Conservation (phyloP, 2,888 invertebrate species). For the Pediacus dermestoides region DNA sequence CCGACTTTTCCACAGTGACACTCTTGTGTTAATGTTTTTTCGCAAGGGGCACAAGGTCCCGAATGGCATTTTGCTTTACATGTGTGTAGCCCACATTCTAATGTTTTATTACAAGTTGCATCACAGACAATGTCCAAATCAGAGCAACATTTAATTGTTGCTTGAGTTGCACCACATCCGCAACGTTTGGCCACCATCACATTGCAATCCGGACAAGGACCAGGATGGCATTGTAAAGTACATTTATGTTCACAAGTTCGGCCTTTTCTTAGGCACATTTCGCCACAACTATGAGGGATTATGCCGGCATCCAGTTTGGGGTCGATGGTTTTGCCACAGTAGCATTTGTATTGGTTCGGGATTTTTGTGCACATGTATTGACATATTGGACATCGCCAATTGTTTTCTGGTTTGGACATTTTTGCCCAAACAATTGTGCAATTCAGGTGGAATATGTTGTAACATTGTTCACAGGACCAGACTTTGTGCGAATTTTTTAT, state of each 20-base stretch:
- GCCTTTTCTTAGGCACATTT: conserved; percentile 68
- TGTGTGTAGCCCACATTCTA: conserved; percentile 75
- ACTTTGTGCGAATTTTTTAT: conserved; percentile 76
- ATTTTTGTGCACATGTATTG: conserved; percentile 73
- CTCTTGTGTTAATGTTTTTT: conserved; percentile 61
- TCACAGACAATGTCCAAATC: conserved; percentile 71
- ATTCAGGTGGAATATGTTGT: conserved; percentile 85
- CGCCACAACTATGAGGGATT: conserved; percentile 89
- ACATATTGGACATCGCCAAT: conserved; percentile 97
- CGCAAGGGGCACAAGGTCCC: conserved; percentile 72
- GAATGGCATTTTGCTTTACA: conserved; percentile 76
- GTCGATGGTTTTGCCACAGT: conserved; percentile 77
- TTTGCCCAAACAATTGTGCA: conserved; percentile 92
- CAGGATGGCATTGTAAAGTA: conserved; percentile 85
- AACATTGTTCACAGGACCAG: conserved; percentile 91
- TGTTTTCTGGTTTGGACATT: conserved; percentile 69
- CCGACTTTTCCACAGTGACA: conserved; percentile 69
- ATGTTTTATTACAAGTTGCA: conserved; percentile 64
- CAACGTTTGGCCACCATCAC: conserved; percentile 71
- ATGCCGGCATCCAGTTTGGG: conserved; percentile 74
- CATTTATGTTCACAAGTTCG: conserved; percentile 65
- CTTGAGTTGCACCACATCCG: conserved; percentile 70
- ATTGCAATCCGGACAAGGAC: conserved; percentile 88
- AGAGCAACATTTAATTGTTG: conserved; percentile 68
- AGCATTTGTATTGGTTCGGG: conserved; percentile 83